Evolutionary conservation across 2,888 invertebrate species (phyloP).

Genomic region (Troides aeacus): DNA sequence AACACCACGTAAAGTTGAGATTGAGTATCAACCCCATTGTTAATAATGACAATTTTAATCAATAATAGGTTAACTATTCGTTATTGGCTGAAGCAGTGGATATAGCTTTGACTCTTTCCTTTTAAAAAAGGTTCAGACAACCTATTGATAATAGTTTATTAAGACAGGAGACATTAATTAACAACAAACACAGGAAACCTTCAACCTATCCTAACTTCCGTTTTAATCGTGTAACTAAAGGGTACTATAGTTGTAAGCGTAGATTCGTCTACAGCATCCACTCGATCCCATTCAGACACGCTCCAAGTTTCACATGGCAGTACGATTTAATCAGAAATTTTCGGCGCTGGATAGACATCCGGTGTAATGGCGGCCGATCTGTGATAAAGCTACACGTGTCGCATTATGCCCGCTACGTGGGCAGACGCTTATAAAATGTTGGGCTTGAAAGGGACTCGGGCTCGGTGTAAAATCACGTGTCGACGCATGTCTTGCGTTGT

Average conservation of each 20-base stretch:
- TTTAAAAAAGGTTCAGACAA: too few species aligned
- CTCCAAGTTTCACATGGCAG: slow-evolving; percentile 33
- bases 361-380: slow-evolving; percentile 60
- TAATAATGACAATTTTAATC: too few species aligned
- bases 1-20: too few species aligned
- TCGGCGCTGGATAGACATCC: slow-evolving; percentile 71
- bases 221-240: too few species aligned
- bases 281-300: slow-evolving; percentile 23
- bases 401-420: slow-evolving; percentile 65
- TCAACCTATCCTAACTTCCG: too few species aligned
- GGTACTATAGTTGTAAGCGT: slow-evolving; percentile 12
- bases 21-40: too few species aligned
- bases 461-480: slow-evolving; percentile 10
- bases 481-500: background rate
- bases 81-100: too few species aligned
- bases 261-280: slow-evolving; percentile 1
- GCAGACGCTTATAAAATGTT: slow-evolving; percentile 36
- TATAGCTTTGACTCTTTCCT: too few species aligned
- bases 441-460: slow-evolving; percentile 17
- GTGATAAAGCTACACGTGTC: slow-evolving; percentile 67
- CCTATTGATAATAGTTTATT: too few species aligned
- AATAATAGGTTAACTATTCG: too few species aligned
- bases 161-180: too few species aligned
- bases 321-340: slow-evolving; percentile 47
- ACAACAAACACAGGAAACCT: too few species aligned